Conservation (phyloP, 2,888 invertebrate species). For the Tipula confusa region DNA sequence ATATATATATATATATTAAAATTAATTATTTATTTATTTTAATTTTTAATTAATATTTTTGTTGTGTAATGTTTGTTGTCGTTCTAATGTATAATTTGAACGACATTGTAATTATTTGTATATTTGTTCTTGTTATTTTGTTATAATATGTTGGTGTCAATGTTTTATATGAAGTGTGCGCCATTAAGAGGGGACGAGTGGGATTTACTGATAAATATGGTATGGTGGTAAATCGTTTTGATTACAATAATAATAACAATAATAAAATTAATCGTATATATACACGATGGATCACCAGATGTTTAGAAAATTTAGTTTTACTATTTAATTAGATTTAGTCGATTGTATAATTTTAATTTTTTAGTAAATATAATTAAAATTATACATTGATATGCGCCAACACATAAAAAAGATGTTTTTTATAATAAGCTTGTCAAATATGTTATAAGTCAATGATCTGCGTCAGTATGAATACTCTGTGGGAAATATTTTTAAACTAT, state of each 20-base stretch:
- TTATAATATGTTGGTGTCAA: not conserved
- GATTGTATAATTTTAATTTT: not conserved
- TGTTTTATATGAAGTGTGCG: not conserved
- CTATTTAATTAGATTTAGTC: not conserved
- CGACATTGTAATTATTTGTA: not conserved
- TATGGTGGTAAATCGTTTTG: not conserved
- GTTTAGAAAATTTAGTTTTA: not conserved
- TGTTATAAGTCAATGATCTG: no score
- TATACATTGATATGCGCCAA: no score
- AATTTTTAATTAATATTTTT: constrained; percentile 13
- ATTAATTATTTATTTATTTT: not conserved
- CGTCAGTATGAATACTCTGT: no score
- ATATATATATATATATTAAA: not conserved
- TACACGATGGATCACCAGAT: not conserved
- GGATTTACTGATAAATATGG: not conserved
- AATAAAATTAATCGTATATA: not conserved
- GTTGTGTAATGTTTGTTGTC: no score
- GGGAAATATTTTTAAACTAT: no score
- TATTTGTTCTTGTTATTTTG: no score
- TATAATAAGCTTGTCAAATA: no score
- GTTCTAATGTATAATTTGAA: no score
- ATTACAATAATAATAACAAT: not conserved
- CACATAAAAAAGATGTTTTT: no score
- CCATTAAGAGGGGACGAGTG: not conserved
- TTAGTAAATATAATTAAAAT: not conserved